Conservation (phyloP, 2,888 invertebrate genomes). For the Linnaemya vulpina region DNA sequence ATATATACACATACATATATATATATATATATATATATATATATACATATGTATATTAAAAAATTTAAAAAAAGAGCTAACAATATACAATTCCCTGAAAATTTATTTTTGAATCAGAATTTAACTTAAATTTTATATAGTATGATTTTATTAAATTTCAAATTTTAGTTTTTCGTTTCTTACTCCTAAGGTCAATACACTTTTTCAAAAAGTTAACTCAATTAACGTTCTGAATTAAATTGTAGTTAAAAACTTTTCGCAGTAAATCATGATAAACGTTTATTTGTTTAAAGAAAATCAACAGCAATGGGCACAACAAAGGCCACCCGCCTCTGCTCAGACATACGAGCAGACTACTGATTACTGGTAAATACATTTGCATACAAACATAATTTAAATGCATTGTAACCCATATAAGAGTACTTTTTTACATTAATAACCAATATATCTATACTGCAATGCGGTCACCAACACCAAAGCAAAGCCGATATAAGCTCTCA, state of each 20-base stretch:
- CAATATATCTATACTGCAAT: slow-evolving; percentile 70
- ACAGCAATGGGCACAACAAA: slow-evolving; percentile 18
- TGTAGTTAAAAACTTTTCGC: slow-evolving; percentile 52
- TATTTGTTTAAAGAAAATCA: slow-evolving; percentile 39
- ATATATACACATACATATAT: too few species aligned
- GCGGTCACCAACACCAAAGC: slow-evolving; percentile 66
- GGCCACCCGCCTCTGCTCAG: slow-evolving; percentile 41
- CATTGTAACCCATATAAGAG: slow-evolving; percentile 63
- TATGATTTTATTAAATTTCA: too few species aligned
- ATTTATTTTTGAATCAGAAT: too few species aligned
- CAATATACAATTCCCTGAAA: too few species aligned
- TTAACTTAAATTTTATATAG: too few species aligned
- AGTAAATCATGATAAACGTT: slow-evolving; percentile 56
- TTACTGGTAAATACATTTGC: slow-evolving; percentile 27
- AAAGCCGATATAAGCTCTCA: slow-evolving; percentile 7
- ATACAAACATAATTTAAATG: slow-evolving; percentile 46
- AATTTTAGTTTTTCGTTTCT: too few species aligned
- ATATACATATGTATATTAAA: too few species aligned
- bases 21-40: too few species aligned
- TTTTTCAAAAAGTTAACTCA: slow-evolving; percentile 48
- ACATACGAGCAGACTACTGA: background rate
- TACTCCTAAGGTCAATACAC: slow-evolving; percentile 14
- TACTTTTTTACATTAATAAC: slow-evolving; percentile 63
- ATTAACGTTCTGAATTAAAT: slow-evolving; percentile 53
- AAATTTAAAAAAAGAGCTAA: too few species aligned